A percentile compares a stretch with the other conserved stretches of the same genome.
Conservation (phyloP, 2,888 invertebrate species). For the Sphaerophoria rueppellii region DNA sequence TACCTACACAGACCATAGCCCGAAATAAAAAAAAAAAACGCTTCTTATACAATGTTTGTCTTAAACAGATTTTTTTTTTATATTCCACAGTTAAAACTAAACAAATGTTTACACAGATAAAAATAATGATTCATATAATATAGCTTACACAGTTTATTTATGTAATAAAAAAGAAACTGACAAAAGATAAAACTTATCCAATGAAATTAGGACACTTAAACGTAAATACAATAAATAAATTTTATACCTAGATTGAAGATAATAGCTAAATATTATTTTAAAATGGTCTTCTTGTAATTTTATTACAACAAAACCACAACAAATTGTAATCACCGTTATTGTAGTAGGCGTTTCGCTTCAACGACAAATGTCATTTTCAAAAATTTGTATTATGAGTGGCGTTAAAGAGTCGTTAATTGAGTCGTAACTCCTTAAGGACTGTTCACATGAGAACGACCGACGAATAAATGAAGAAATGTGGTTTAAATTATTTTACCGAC, state of each 20-base stretch:
- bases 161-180: constrained; percentile 28
- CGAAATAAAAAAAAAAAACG: neutral
- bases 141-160: constrained; percentile 47
- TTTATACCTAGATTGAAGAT: constrained; percentile 56
- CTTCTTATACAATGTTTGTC: constrained; percentile 54
- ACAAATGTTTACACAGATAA: constrained; percentile 1
- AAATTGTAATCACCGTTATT: constrained; percentile 37
- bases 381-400: too few species aligned
- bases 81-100: constrained; percentile 22
- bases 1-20: too few species aligned
- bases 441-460: too few species aligned
- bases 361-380: too few species aligned
- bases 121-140: neutral
- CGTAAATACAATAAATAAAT: constrained; percentile 67
- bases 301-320: constrained; percentile 47
- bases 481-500: too few species aligned
- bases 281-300: neutral
- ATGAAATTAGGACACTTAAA: constrained; percentile 54
- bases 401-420: too few species aligned
- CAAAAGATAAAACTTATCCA: constrained; percentile 28
- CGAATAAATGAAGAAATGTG: too few species aligned
- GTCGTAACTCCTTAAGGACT: too few species aligned
- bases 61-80: constrained; percentile 57
- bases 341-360: too few species aligned
- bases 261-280: constrained; percentile 12